These are phyloP conservation scores for Poecile montanus DNA, from an alignment of 2,797 vertebrate genomes.

Conservation along the genomic window DNA sequence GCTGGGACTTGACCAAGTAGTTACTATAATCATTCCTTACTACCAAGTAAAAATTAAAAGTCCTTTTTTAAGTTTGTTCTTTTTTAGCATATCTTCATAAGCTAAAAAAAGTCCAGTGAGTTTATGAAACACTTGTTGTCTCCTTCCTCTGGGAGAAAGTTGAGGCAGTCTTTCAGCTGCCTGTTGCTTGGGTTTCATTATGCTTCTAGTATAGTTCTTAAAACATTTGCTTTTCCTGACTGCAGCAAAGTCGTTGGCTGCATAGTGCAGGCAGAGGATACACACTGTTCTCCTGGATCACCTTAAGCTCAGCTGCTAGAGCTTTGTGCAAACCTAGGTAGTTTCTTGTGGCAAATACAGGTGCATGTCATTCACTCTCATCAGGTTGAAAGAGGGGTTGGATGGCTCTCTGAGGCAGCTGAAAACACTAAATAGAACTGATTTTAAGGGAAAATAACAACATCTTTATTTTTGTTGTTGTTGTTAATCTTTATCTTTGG, in stretches of 20 bases:
- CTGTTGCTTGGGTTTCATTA: slow-evolving; percentile 9
- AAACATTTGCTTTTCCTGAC: background rate
- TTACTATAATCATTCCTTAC: background rate
- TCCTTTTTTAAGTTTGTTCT: background rate
- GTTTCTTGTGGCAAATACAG: background rate
- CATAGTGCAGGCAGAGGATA: background rate
- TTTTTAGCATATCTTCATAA: background rate
- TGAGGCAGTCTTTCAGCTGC: background rate
- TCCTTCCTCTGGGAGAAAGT: background rate
- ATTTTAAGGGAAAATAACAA: background rate
- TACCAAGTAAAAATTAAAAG: background rate
- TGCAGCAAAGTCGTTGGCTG: background rate
- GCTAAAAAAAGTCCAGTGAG: background rate
- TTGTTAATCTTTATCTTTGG: background rate
- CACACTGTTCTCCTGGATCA: background rate
- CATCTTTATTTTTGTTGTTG: background rate
- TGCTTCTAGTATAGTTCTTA: background rate
- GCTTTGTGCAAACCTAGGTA: background rate
- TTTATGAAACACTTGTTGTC: background rate
- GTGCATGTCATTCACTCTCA: background rate
- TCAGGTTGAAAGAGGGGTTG: background rate
- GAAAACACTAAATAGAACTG: background rate
- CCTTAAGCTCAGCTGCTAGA: background rate
- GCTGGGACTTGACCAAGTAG: background rate
- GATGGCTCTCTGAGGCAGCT: background rate